Conservation (phyloP, 2,888 invertebrate species). For the Eueremaeus valkanovi region DNA sequence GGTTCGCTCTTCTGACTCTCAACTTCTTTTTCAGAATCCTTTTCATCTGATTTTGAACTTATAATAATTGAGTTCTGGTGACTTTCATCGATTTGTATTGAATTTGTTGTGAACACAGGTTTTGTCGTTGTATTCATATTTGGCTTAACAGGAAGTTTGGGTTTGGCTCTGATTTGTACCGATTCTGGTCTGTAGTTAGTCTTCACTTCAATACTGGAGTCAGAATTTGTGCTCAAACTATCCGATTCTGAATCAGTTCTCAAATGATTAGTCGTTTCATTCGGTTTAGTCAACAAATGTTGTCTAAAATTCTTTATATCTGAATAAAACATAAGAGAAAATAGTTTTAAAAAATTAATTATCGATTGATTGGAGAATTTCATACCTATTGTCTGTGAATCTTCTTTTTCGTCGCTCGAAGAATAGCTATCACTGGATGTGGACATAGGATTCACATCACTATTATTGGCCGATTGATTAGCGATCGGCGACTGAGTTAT, state of each 20-base stretch:
- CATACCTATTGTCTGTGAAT: not conserved
- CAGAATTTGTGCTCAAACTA: not conserved
- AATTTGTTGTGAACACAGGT: no score
- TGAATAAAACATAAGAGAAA: no score
- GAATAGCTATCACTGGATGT: conserved; percentile 26
- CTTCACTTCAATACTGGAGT: not conserved
- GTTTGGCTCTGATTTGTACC: not conserved
- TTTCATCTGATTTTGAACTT: not conserved
- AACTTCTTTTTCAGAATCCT: not conserved
- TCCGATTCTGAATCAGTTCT: conserved; percentile 1
- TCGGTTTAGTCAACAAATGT: no score
- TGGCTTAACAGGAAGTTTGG: not conserved
- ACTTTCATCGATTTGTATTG: no score
- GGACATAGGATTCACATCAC: conserved; percentile 13
- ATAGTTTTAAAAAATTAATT: no score
- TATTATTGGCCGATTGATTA: no score
- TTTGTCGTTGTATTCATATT: conserved; percentile 3
- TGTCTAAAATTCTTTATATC: no score
- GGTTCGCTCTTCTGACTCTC: not conserved
- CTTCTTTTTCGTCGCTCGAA: conserved; percentile 18
- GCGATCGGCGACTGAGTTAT: not conserved
- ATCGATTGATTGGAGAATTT: no score
- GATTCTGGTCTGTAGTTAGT: not conserved
- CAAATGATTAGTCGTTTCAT: not conserved
- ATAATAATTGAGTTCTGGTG: no score